Evolutionary conservation across 2,113 vertebrate genomes (phyloP), one percentile per base, ranked within the genome.

Genomic region (Lagopus leucura): DNA sequence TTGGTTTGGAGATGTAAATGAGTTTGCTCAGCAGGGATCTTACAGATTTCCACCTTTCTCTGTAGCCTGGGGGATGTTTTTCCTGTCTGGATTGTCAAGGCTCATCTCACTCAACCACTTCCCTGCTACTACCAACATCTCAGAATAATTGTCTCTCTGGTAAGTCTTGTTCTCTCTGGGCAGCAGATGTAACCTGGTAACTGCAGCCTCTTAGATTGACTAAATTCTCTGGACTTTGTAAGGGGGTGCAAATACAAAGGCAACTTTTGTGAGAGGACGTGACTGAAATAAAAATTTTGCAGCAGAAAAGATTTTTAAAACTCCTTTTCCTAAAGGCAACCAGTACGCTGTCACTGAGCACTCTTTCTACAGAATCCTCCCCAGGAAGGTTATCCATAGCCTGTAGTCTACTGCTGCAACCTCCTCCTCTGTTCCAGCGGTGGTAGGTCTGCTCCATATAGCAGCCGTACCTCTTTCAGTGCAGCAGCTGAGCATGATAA

Each of bases 381-480:
- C 30, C 21, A 47, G 69, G 18, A 30, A 63, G 1, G 0, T 5
- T 36, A 47, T 34, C 10, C 30, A 38, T 4, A 17, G 3, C 21
- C 36, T 47, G 36, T 40, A 83, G 32, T n/a, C 21, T 13, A 40
- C 12, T 10, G 5, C 4, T 2, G 8, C 72, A 75, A 42, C 30
- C 54, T 69, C 20, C 8, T 34, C 42, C 40, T 36, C 30, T 34
- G 50, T 34, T 36, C 30, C 6, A 20, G 45, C 47, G 24, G 1
- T 45, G 63, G 3, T 27, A 47, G 11, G 7, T 28, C 34, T 1
- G 3, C 0, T 1, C 30, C 4, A 1, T 1, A 3, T 11, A 64
- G 45, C 14, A 71, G 57, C 40, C 1, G 0, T 71, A 11, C 22
- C 15, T 10, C 0, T 3, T 2, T 7, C 0, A 0, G 5, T 15